phyloP scores from a whole-genome alignment of 2,888 invertebrate genomes.

The Esperia sulphurella region DNA sequence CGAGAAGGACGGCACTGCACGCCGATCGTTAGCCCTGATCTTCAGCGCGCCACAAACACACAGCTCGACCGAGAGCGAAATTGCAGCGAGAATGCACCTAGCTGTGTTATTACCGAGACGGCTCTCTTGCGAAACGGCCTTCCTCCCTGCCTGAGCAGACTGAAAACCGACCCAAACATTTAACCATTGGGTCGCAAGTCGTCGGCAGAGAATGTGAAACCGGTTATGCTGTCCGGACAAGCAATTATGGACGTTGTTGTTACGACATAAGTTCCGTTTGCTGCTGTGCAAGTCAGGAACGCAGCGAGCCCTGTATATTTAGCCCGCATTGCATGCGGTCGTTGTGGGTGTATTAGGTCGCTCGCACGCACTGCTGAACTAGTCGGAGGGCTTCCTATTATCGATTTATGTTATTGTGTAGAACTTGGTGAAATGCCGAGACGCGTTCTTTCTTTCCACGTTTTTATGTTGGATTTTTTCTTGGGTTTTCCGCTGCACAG shows the following conservation, averaged over 20 bases:
- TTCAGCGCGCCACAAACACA: conserved; percentile 80
- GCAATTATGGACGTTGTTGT: conserved; percentile 69
- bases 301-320: conserved; percentile 69
- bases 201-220: conserved; percentile 38
- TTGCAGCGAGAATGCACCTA: conserved; percentile 79
- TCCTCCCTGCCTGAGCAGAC: conserved; percentile 31
- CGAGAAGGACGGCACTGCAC: conserved; percentile 55
- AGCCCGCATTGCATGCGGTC: conserved; percentile 75
- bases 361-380: conserved; percentile 78
- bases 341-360: conserved; percentile 73
- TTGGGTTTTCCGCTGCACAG: conserved; percentile 42
- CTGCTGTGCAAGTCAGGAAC: conserved; percentile 39
- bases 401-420: conserved; percentile 73
- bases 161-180: conserved; percentile 37
- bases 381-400: conserved; percentile 77
- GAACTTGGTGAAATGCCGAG: conserved; percentile 43
- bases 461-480: conserved; percentile 53
- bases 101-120: conserved; percentile 71
- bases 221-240: conserved; percentile 66
- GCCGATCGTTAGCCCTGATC: conserved; percentile 80
- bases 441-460: conserved; percentile 36
- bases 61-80: conserved; percentile 79
- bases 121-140: conserved; percentile 59
- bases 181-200: conserved; percentile 38
- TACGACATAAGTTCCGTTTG: conserved; percentile 68